Evolutionary conservation across 2,888 invertebrate genomes (phyloP), one percentile per base, ranked within the genome.

Genomic region (Stratiomys singularior): DNA sequence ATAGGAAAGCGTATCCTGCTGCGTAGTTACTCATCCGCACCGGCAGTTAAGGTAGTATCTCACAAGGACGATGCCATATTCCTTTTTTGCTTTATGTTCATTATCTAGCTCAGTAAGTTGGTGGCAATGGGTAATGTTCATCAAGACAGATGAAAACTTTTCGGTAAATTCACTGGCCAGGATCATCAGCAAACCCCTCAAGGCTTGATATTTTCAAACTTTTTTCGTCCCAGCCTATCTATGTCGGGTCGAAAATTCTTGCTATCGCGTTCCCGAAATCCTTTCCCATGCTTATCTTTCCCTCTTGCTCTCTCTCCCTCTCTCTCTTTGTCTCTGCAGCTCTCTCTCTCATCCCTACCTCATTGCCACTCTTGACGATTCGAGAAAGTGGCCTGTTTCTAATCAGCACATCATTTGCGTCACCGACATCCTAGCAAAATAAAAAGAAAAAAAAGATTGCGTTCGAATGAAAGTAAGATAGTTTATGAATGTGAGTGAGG

Each of bases 371-470:
- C n/a, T n/a, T n/a, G n/a, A n/a, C n/a, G n/a, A n/a, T n/a, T n/a
- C n/a, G n/a, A n/a, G 7, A 23, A 3, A 30, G 13, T 60, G 46
- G 56, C 21, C 28, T 28, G 37, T 4, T 74, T 58, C 74, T 74
- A 74, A 74, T 74, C 74, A 74, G 74, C 58, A 74, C 74, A 74
- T 74, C 74, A 74, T 74, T 74, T 74, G 58, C 74, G 74, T 74
- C 60, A 74, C 37, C 58, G 74, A 74, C 15, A 15, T 60, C 60
- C 37, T 7, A 47, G 23, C 11, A 69, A 46, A 69, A 46, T 69
- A 47, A 58, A 74, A 21, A 46, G 46, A 47, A 58, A 74, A 21
- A 60, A 60, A 74, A 37, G 37, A 69, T n/a, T 69, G 5, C 47
- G 28, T 69, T 46, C 44, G 18, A 25, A 23, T 15, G 37, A 66